Conservation (phyloP, 2,113 vertebrate genomes). For the Lepus timidus region DNA sequence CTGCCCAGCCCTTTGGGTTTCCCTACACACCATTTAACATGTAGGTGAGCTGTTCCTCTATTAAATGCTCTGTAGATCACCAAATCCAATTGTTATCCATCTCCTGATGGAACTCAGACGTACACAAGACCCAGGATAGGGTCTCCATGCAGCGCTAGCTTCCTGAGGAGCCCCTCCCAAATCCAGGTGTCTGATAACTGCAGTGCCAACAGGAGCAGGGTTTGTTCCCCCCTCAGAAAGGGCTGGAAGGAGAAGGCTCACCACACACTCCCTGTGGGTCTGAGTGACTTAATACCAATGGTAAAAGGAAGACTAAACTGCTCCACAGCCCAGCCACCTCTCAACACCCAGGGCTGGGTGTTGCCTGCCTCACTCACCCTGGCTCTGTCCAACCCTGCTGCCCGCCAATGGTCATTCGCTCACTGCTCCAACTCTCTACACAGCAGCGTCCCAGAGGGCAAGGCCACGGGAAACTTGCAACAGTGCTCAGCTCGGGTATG, state of each 20-base stretch:
- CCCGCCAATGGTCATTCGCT: not conserved
- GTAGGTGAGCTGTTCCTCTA: not conserved
- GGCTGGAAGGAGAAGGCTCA: not conserved
- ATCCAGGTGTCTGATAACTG: not conserved
- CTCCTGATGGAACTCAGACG: not conserved
- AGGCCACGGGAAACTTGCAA: not conserved
- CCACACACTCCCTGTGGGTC: not conserved
- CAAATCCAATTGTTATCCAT: no score
- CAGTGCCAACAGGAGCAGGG: not conserved
- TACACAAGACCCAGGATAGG: not conserved
- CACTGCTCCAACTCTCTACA: not conserved
- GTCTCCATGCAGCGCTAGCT: not conserved
- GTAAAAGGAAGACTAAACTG: not conserved
- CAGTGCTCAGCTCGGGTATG: not conserved
- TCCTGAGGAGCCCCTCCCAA: not conserved
- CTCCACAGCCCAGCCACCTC: not conserved
- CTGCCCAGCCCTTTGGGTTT: rapidly evolving
- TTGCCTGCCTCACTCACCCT: not conserved
- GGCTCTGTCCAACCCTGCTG: not conserved
- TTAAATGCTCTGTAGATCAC: not conserved
- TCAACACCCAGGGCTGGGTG: not conserved
- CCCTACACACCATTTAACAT: not conserved
- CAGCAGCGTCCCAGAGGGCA: not conserved
- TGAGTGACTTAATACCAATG: not conserved
- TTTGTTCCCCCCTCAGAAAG: not conserved